Evolutionary conservation across 30 jellyfish, hydroid and myxozoan genomes (phyloP).

Genomic region (Hydra vulgaris): DNA sequence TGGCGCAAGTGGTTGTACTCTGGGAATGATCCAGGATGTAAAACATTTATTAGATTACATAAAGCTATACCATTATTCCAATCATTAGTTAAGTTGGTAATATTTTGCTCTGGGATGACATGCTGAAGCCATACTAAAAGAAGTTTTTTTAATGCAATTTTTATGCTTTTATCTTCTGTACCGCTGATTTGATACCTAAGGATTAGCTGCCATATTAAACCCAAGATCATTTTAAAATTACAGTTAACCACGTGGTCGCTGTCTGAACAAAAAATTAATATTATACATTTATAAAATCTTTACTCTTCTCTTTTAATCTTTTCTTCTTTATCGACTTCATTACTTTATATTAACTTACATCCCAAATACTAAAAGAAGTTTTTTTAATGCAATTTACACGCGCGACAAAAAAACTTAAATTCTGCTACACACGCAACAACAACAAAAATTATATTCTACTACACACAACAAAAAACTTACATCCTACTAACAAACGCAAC

Average conservation of each 20-base stretch:
- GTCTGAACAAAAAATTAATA: slow-evolving; percentile 31
- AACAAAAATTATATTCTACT: no score
- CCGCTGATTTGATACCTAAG: slow-evolving; percentile 93
- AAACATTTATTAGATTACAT: slow-evolving; percentile 71
- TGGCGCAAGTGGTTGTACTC: slow-evolving; percentile 47
- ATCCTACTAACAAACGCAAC: no score
- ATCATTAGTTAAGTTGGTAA: slow-evolving; percentile 70
- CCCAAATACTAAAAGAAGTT: no score
- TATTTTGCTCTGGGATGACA: slow-evolving; percentile 66
- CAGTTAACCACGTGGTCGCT: slow-evolving; percentile 90
- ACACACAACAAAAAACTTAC: no score
- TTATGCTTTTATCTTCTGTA: slow-evolving; percentile 39
- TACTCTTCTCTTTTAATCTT: no score
- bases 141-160: slow-evolving; percentile 71
- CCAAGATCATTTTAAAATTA: slow-evolving; percentile 75
- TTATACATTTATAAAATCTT: no score
- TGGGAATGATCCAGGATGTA: slow-evolving; percentile 81
- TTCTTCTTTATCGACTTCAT: no score
- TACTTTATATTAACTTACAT: no score
- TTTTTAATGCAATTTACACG: no score
- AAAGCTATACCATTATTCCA: slow-evolving; percentile 95
- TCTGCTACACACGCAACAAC: no score
- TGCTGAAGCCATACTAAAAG: slow-evolving; percentile 75
- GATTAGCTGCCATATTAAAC: slow-evolving; percentile 90
- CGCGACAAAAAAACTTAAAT: no score